Base-by-base conservation (phyloP, 2,888 invertebrate species). In the Diaprepes abbreviatus region DNA sequence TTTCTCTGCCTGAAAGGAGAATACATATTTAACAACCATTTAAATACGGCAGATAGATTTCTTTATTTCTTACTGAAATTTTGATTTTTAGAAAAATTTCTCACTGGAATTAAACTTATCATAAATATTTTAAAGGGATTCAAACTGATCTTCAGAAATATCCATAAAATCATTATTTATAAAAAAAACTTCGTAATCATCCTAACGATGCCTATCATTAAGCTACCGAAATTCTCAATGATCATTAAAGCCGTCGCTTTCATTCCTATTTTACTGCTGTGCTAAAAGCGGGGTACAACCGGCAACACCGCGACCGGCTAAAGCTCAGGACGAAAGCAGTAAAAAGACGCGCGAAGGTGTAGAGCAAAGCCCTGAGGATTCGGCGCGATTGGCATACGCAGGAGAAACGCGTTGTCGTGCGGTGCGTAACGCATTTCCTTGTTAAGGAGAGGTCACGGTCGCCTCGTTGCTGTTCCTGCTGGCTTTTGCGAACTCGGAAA, bases 391-490 rank as follows among this genome's bases (percentile, higher is more conserved):
- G 63, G 64, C 48, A 14, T 52, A 57, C 52, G 55, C 63, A 54
- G 64, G 50, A 43, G 58, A 19, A 58, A 69, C 45, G 69, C 43
- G 62, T 55, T 33, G 54, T 55, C 70, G 60, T 62, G 58, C 63
- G 45, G 69, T 73, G 72, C 77, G 78, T 80, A 81, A 81, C 81
- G 82, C 81, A 82, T 83, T 83, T 83, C 83, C 83, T 82, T 79
- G 80, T 82, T 79, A 76, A 75, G 76, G 74, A 74, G 75, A 72
- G 80, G 80, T 81, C 81, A 81, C 79, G 81, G 81, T 79, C 80
- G 59, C 40, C 38, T 45, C 38, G 48, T 57, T 65, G 57, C 55
- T 50, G 50, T 31, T 48, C 57, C 66, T 58, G 58, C 58, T 19
- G 43, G 43, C 59, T 62, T 50, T 50, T 50, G 62, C 62, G 50